Percentiles rank a stretch among this genome's conserved stretches.
These are phyloP conservation scores for Linurgus olivaceus DNA, from an alignment of 2,797 vertebrate genomes.

Conservation along the genomic window DNA sequence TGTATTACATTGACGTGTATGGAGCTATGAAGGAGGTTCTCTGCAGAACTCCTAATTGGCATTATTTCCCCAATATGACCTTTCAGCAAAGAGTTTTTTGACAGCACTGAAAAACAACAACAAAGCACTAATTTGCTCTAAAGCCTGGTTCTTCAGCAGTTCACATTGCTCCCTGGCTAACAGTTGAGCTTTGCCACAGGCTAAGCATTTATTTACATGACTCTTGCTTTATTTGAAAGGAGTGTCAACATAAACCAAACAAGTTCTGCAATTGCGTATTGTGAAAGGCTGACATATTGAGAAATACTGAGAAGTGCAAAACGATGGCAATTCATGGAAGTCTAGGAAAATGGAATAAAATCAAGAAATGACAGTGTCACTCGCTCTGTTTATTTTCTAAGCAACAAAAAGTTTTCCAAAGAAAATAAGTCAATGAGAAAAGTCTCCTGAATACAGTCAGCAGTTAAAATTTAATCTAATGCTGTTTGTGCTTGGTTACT, in stretches of 20 bases:
- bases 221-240: background rate
- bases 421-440: background rate
- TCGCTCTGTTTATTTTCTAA: background rate
- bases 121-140: background rate
- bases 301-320: background rate
- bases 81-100: background rate
- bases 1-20: background rate
- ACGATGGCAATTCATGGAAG: background rate
- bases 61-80: background rate
- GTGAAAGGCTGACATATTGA: background rate
- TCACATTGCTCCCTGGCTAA: background rate
- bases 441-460: background rate
- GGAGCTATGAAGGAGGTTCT: background rate
- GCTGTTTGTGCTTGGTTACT: background rate
- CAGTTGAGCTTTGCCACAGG: background rate
- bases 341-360: background rate
- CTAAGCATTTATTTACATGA: slow-evolving; percentile 6
- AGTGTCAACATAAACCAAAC: background rate
- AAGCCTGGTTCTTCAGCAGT: background rate
- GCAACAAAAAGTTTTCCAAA: background rate
- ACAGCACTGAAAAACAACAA: background rate
- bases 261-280: background rate
- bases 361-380: background rate
- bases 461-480: background rate
- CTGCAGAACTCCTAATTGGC: background rate